Evolutionary conservation across 2,797 vertebrate genomes (phyloP).

Genomic region (Hydrolagus colliei): DNA sequence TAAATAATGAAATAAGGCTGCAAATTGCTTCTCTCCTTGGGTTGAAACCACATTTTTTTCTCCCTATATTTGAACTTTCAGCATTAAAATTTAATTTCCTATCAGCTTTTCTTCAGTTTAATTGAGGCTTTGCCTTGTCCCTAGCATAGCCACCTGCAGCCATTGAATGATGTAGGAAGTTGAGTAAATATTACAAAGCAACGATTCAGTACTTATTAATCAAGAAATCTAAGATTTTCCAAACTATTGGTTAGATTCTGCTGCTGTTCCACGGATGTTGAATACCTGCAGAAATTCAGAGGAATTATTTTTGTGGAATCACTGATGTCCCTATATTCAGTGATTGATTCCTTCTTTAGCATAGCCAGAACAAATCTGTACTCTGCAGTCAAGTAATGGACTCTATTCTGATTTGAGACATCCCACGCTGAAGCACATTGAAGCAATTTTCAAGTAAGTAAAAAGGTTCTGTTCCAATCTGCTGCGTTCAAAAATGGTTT

Average conservation of each 20-base stretch:
- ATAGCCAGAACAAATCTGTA: background rate
- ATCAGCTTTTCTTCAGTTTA: background rate
- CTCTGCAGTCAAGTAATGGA: background rate
- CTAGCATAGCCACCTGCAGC: background rate
- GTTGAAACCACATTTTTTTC: too few species aligned
- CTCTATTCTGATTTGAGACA: background rate
- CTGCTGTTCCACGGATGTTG: background rate
- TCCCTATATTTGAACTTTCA: background rate
- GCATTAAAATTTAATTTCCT: background rate
- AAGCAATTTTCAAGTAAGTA: background rate
- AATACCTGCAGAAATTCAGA: background rate
- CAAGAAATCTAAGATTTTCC: background rate
- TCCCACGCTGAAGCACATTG: background rate
- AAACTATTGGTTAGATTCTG: background rate
- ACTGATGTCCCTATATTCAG: background rate
- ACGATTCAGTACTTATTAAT: background rate
- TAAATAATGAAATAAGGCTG: background rate
- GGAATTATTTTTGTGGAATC: background rate
- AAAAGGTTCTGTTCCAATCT: background rate
- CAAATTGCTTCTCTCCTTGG: background rate
- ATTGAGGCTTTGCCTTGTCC: background rate
- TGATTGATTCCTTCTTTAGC: background rate
- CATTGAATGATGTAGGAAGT: background rate
- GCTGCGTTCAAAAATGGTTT: background rate
- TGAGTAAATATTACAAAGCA: background rate